Evolutionary conservation across 1,140 invertebrate genomes (phyloP), one percentile per base, ranked within the genome.

Genomic region (Drosophila grimshawi): DNA sequence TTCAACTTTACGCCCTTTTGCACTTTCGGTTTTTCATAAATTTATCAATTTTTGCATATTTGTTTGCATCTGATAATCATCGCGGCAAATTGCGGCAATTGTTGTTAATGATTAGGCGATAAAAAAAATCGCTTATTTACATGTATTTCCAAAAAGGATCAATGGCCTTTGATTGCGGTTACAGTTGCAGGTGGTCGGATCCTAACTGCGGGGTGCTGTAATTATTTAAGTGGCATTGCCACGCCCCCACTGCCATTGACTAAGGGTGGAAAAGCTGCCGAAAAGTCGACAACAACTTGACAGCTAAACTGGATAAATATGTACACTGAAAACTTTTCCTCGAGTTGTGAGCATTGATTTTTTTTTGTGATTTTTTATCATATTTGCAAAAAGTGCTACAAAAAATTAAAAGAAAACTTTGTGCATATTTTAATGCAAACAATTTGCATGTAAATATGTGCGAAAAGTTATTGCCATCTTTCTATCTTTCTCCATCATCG

Each of bases 351-450:
- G 48, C 43, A 72, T 65, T 76, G 55, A 72, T 76, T 76, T 76
- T 65, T 70, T 76, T 52, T 63, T 70, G 10, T 37, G 10, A 33
- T 43, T 51, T 51, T 52, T 43, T 51, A 41, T 52, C 55, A 62
- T 64, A 71, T 64, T 64, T 71, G 33, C 45, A 46, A 39, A 66
- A 66, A 57, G 19, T 19, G 0, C 19, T 0, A 19, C 19, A 49
- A 60, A 49, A 51, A 37, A 29, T 30, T 35, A 57, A 41, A 68
- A 45, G 64, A 76, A 76, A 73, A 52, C 45, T 89, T 85, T 85
- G 67, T 81, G 86, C 86, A 89, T 88, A 88, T 88, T 88, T 88
- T 81, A 85, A 89, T 70, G 85, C 70, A 88, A 88, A 88, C 85
- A 88, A 88, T 88, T 88, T 89, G 73, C 85, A 83, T 88, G 85